Evolutionary conservation across 2,888 invertebrate species (phyloP).

Genomic region (Leucoptera coffeella): DNA sequence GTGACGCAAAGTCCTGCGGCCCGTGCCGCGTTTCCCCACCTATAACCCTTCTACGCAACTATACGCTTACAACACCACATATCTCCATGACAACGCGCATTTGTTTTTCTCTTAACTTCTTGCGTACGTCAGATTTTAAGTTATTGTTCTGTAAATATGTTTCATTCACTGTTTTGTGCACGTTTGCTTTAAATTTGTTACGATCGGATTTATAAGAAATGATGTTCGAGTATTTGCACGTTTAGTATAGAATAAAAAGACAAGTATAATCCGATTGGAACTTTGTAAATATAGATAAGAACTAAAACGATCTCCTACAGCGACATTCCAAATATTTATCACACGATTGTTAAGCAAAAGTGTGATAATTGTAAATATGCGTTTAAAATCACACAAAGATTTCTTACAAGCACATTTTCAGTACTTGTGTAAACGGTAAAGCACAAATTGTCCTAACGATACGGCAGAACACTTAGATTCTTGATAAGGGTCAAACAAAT

Average conservation of each 20-base stretch:
- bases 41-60: conserved; percentile 16
- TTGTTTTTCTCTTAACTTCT: conserved; percentile 28
- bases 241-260: background rate
- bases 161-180: no score
- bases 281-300: background rate
- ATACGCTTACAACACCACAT: conserved; percentile 15
- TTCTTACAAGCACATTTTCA: no score
- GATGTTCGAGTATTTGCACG: no score
- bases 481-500: conserved; percentile 20
- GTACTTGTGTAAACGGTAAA: no score
- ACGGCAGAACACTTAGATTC: no score
- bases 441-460: no score
- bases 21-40: conserved; percentile 41
- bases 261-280: background rate
- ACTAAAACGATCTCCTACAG: conserved; percentile 30
- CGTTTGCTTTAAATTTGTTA: no score
- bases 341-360: no score
- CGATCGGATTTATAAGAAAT: background rate
- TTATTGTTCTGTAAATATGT: no score
- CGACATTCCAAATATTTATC: conserved; percentile 50
- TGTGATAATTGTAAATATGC: no score
- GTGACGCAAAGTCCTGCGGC: conserved; percentile 46
- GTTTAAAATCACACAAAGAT: background rate
- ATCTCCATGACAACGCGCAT: conserved; percentile 21
- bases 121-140: no score